phyloP scores from a whole-genome alignment of 1,140 invertebrate species.

The Papilio xuthus region DNA sequence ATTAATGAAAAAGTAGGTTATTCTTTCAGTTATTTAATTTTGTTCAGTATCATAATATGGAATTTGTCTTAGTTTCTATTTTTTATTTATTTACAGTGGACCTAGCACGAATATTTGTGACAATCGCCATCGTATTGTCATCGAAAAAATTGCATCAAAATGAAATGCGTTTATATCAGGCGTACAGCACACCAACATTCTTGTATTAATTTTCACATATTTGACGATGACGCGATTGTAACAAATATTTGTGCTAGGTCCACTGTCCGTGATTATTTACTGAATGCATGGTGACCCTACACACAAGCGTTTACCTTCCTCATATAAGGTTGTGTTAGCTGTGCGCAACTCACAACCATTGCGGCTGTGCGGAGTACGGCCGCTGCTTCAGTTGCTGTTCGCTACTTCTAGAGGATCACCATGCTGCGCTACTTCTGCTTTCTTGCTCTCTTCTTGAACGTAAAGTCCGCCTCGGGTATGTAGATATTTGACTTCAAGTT shows the following conservation, averaged over 20 bases:
- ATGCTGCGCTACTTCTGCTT: conserved; percentile 23
- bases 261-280: not conserved
- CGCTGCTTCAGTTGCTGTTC: not conserved
- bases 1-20: too few relatives aligned
- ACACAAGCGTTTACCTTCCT: not conserved
- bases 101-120: too few relatives aligned
- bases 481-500: not conserved
- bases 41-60: too few relatives aligned
- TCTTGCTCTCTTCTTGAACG: conserved; percentile 29
- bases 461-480: not conserved
- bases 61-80: too few relatives aligned
- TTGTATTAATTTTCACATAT: too few relatives aligned
- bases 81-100: too few relatives aligned
- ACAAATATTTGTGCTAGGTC: not conserved
- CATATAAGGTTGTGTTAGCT: not conserved
- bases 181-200: too few relatives aligned
- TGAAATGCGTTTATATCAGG: too few relatives aligned
- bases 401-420: not conserved
- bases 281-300: not conserved
- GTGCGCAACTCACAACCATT: not conserved
- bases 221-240: too few relatives aligned
- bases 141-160: too few relatives aligned
- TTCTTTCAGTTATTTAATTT: too few relatives aligned
- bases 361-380: not conserved
- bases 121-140: too few relatives aligned